Base-by-base conservation (phyloP, 92 coral and sea anemone species). In the Montipora capitata region DNA sequence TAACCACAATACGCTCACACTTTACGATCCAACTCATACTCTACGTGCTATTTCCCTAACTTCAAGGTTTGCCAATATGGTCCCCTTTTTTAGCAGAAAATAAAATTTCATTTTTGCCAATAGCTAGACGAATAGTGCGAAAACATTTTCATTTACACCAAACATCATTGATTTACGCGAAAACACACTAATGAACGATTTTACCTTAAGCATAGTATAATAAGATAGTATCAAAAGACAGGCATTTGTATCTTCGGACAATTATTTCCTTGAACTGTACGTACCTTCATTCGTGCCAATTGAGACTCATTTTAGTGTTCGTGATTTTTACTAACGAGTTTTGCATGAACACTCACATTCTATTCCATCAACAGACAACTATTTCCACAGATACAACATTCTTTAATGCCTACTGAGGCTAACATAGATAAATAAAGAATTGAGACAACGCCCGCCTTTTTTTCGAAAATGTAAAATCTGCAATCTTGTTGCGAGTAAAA, bases 181-280 rank as follows among this genome's bases (percentile, higher is more conserved):
- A 41, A 72, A 58, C 2, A 42, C 14, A 14, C 4, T 72, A 59
- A 72, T 42, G 41, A 10, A 72, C 77, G 54, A 72, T 72, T 72
- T 72, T 7, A 72, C 57, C 56, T 14, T 44, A 44, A 41, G 56
- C 56, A 20, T 20, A 42, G 77, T 72, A 72, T 41, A 59, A 72
- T 72, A 41, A 56, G n/a, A 72, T 72, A 10, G 35, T 16, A 72
- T 41, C 17, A 48, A 72, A 5, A 72, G 77, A 72, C 77, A 72
- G 43, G 16, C 77, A 40, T 41, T 44, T 72, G 56, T 57, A 72
- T 39, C 20, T 2, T 72, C 13, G 41, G 77, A 48, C 56, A 40
- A 12, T 2, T 0, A 72, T 72, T 40, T 41, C 57, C 77, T 42
- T 57, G 56, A 13, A 67, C 16, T 67, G 77, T 72, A 42, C 58